phyloP scores from a whole-genome alignment of 2,888 invertebrate species.

The Drosophila mulleri region DNA sequence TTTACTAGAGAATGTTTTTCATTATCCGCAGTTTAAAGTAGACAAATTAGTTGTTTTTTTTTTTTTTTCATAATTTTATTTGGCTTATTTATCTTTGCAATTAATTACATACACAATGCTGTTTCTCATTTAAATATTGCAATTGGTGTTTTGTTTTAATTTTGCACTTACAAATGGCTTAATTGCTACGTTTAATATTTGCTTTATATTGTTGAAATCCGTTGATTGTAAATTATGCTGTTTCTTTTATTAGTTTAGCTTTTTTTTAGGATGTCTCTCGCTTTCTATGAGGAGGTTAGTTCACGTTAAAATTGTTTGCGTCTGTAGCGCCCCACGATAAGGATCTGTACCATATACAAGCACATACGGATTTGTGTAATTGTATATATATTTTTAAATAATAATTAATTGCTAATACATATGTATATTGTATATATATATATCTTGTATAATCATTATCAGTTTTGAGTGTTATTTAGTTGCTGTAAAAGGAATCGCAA shows the following conservation, averaged over 20 bases:
- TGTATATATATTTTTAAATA: slow-evolving; percentile 63
- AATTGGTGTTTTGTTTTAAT: slow-evolving; percentile 39
- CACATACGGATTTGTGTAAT: slow-evolving; percentile 29
- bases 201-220: slow-evolving; percentile 65
- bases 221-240: slow-evolving; percentile 58
- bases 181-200: slow-evolving; percentile 57
- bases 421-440: slow-evolving; percentile 54
- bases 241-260: slow-evolving; percentile 31
- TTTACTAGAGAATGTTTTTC: neutral
- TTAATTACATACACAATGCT: slow-evolving; percentile 68
- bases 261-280: slow-evolving; percentile 44
- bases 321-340: slow-evolving; percentile 16
- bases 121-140: slow-evolving; percentile 63
- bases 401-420: slow-evolving; percentile 70
- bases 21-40: neutral
- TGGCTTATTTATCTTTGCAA: slow-evolving; percentile 76
- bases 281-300: slow-evolving; percentile 26
- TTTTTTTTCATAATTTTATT: slow-evolving; percentile 59
- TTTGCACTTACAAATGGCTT: slow-evolving; percentile 71
- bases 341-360: slow-evolving; percentile 30
- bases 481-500: slow-evolving; percentile 51
- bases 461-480: slow-evolving; percentile 54
- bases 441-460: slow-evolving; percentile 63
- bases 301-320: slow-evolving; percentile 20
- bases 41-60: slow-evolving; percentile 16